Evolutionary conservation across 2,888 invertebrate species (phyloP), one percentile per base, ranked within the genome.

Genomic region (Desoria tigrina): DNA sequence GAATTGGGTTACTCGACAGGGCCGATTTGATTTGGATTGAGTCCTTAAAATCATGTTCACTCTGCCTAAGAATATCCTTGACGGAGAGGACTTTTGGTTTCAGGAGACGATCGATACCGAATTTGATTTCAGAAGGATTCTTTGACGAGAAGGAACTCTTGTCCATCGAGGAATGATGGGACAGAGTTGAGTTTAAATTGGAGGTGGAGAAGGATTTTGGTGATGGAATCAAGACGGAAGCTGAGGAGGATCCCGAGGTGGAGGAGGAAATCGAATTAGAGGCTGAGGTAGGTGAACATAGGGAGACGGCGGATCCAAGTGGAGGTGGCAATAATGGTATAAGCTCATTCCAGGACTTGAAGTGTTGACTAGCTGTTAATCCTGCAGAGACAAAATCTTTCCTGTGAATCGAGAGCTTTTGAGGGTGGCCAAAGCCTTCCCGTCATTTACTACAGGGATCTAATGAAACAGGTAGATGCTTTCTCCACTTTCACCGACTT

Each of bases 11-110:
- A 28, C 42, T 16, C 39, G 50, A 49, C 11, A 55, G 18, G 2
- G 2, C 6, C 42, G 26, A 26, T 24, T 51, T 54, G 37, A 23
- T 42, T 27, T 27, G 23, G 23, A 42, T 37, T 23, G 37, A 28
- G 45, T 39, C 60, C 26, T 32, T 50, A 21, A 21, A 18, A 11
- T 51, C 61, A 7, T 42, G n/a, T 2, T 67, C 61, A 18, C 59
- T 57, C 14, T 57, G 55, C 42, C 59, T 61, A 11, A 75, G 66
- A 58, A 76, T 76, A 59, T 76, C 75, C 54, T 76, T 76, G 7
- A 76, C 75, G 7, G 74, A 74, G 21, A 76, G 67, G 9, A 76
- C 75, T 61, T 76, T 76, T 4, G 75, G 75, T 59, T 71, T 74
- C 14, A 76, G 65, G 18, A 76, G 69, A 27, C 75, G 65, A 56